Percentiles rank a stretch among this genome's conserved stretches.
These are phyloP conservation scores for Phlogophora meticulosa DNA, from an alignment of 2,888 invertebrate species.

Conservation along the genomic window DNA sequence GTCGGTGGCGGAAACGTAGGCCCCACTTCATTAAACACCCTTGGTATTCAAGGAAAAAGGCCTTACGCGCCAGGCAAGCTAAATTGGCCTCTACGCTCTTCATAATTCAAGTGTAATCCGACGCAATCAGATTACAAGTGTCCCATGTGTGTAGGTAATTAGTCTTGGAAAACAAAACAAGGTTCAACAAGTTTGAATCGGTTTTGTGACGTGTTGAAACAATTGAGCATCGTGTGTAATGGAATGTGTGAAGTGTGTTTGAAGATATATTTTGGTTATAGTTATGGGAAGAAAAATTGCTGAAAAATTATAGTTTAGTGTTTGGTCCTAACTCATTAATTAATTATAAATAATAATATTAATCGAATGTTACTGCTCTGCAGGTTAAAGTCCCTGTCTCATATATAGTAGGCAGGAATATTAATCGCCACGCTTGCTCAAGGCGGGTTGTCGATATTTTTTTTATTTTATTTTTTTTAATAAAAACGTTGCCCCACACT, in stretches of 20 bases:
- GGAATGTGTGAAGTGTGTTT: conserved; percentile 4
- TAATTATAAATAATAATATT: too few relatives aligned
- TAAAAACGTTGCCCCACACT: too few relatives aligned
- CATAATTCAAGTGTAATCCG: conserved; percentile 60
- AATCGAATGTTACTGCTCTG: too few relatives aligned
- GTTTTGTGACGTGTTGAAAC: conserved; percentile 29
- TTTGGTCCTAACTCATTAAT: too few relatives aligned
- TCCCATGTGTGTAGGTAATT: conserved; percentile 46
- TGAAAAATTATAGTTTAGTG: too few relatives aligned
- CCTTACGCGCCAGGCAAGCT: conserved; percentile 32
- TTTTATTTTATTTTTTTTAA: too few relatives aligned
- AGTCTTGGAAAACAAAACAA: conserved; percentile 37
- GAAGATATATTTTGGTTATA: background rate
- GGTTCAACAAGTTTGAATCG: conserved; percentile 27
- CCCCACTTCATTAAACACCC: conserved; percentile 49
- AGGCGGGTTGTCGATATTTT: too few relatives aligned
- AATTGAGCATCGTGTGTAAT: conserved; percentile 16
- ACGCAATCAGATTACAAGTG: conserved; percentile 52
- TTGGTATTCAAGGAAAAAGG: conserved; percentile 40
- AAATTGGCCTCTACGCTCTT: conserved; percentile 49
- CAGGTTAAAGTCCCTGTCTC: too few relatives aligned
- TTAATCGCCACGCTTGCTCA: too few relatives aligned
- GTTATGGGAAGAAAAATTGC: too few relatives aligned
- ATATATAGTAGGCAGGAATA: too few relatives aligned
- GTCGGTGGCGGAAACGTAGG: conserved; percentile 37